phyloP scores from a whole-genome alignment of 2,113 vertebrate species.

The Thalassoma bifasciatum region DNA sequence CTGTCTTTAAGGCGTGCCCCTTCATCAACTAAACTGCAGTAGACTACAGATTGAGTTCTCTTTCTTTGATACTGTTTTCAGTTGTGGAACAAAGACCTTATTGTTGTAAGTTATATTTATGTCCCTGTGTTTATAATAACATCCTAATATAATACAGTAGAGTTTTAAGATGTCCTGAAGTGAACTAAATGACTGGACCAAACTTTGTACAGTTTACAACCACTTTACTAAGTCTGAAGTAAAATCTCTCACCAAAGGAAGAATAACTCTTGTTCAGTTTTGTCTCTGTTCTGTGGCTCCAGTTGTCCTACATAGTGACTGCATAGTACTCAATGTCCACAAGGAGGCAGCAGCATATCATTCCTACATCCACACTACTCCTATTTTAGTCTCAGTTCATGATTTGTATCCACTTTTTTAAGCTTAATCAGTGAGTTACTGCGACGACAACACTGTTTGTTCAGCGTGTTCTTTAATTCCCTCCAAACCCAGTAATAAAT shows the following conservation, averaged over 20 bases:
- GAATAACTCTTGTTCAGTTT: slow-evolving; percentile 20
- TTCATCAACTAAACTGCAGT: slow-evolving; percentile 4
- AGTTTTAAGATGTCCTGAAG: not conserved
- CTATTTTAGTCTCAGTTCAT: not conserved
- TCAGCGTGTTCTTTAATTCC: slow-evolving; percentile 52
- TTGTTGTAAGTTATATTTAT: no score
- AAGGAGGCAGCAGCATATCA: slow-evolving; percentile 68
- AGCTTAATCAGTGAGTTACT: slow-evolving; percentile 41
- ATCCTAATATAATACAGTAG: not conserved
- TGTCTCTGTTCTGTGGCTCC: not conserved
- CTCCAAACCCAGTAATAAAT: slow-evolving; percentile 24
- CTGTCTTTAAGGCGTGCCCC: slow-evolving; percentile 2
- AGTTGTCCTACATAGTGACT: not conserved
- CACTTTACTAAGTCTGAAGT: slow-evolving; percentile 38
- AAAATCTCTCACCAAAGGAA: slow-evolving; percentile 23
- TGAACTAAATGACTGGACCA: not conserved
- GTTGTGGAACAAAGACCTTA: no score
- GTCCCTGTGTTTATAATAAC: slow-evolving; percentile 5
- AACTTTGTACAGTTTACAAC: slow-evolving; percentile 34
- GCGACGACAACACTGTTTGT: slow-evolving; percentile 44
- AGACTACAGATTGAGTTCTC: no score
- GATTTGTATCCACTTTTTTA: slow-evolving; percentile 9
- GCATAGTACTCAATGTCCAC: slow-evolving; percentile 48
- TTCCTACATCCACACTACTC: not conserved
- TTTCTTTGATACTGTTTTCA: no score